Evolutionary conservation across 2,797 vertebrate genomes (phyloP).

Genomic region (Sorex maritimensis): DNA sequence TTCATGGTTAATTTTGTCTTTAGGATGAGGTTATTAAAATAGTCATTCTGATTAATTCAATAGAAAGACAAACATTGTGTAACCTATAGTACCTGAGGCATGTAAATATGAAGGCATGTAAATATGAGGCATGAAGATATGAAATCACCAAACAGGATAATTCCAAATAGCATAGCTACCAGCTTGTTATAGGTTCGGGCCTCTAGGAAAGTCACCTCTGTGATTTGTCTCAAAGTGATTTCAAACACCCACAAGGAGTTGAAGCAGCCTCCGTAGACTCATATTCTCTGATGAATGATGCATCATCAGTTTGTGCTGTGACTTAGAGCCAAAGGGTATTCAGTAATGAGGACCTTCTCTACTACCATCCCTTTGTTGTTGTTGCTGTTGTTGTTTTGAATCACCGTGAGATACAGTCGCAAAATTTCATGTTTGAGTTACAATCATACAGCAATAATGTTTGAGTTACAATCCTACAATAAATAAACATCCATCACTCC

Average conservation of each 20-base stretch:
- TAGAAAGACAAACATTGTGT: not conserved
- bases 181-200: not conserved
- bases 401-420: too few species aligned
- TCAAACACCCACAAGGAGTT: not conserved
- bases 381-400: too few species aligned
- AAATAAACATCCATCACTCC: too few species aligned
- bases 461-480: too few species aligned
- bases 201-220: not conserved
- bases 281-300: too few species aligned
- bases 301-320: too few species aligned
- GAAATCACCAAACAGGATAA: not conserved
- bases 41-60: constrained; percentile 29
- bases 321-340: not conserved
- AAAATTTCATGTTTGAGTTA: too few species aligned
- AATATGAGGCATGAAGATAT: not conserved
- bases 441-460: too few species aligned
- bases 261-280: not conserved
- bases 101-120: not conserved
- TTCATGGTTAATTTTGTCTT: constrained; percentile 61
- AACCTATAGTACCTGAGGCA: not conserved
- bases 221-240: not conserved
- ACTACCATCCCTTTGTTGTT: too few species aligned
- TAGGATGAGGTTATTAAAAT: constrained; percentile 16
- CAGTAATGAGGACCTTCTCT: not conserved
- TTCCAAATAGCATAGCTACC: not conserved